A percentile compares a stretch with the other conserved stretches of the same genome.
Conservation (phyloP, 2,113 vertebrate genomes). For the Ammodytes dubius region DNA sequence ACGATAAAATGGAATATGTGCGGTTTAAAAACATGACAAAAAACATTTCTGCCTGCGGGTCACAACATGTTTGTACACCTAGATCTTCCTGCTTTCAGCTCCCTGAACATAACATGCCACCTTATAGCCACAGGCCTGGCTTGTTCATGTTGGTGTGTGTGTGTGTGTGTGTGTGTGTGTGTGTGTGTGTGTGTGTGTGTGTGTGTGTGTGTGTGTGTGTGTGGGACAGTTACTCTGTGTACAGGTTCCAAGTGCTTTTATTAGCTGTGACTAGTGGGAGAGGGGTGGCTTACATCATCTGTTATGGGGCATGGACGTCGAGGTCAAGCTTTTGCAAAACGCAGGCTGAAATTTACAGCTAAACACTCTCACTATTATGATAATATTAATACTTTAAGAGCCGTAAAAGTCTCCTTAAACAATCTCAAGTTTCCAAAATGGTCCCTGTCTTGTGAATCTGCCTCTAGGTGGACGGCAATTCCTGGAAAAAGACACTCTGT, state of each 20-base stretch:
- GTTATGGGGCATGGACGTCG: slow-evolving; percentile 53
- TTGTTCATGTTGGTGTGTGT: slow-evolving; percentile 24
- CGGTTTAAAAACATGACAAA: background rate
- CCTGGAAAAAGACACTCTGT: slow-evolving; percentile 49
- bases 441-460: background rate
- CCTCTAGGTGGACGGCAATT: slow-evolving; percentile 4
- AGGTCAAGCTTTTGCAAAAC: slow-evolving; percentile 53
- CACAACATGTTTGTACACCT: slow-evolving; percentile 29
- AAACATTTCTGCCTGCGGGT: slow-evolving; percentile 19
- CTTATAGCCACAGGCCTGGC: slow-evolving; percentile 25
- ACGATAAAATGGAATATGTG: background rate
- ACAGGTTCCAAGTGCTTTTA: slow-evolving; percentile 52
- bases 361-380: slow-evolving; percentile 40
- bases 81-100: slow-evolving; percentile 30
- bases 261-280: slow-evolving; percentile 65
- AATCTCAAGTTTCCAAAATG: slow-evolving; percentile 39
- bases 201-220: slow-evolving; percentile 22
- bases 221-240: slow-evolving; percentile 40
- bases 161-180: slow-evolving; percentile 24
- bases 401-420: slow-evolving; percentile 49
- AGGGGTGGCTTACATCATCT: slow-evolving; percentile 63
- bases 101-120: slow-evolving; percentile 40
- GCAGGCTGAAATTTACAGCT: slow-evolving; percentile 51
- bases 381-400: slow-evolving; percentile 50
- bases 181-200: slow-evolving; percentile 10